Conservation (phyloP, 2,797 vertebrate species). For the Delichon dasypus region DNA sequence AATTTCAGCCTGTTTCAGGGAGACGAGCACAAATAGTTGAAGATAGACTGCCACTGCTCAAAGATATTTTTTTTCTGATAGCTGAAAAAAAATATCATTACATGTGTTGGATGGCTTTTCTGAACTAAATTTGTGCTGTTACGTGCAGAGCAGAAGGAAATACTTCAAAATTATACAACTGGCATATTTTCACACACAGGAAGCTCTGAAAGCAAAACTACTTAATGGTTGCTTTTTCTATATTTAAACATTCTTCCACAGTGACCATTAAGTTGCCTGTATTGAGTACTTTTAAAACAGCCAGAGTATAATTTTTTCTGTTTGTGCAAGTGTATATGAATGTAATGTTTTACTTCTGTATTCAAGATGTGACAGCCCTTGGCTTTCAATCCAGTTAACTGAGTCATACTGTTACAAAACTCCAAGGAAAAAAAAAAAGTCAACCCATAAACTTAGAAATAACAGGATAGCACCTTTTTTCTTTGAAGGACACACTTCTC, state of each 20-base stretch:
- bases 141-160: background rate
- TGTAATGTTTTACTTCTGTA: slow-evolving; percentile 3
- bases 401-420: slow-evolving; percentile 80
- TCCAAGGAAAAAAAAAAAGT: slow-evolving; percentile 59
- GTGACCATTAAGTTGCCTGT: background rate
- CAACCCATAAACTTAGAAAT: slow-evolving; percentile 78
- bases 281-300: background rate
- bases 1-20: background rate
- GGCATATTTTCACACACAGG: background rate
- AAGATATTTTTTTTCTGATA: background rate
- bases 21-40: background rate
- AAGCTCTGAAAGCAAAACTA: background rate
- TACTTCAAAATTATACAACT: background rate
- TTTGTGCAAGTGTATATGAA: background rate
- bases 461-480: slow-evolving; percentile 57
- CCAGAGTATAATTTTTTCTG: background rate
- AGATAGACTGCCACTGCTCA: background rate
- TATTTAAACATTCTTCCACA: background rate
- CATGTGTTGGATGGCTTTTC: background rate
- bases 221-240: background rate
- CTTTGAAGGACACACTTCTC: slow-evolving; percentile 76
- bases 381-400: slow-evolving; percentile 77
- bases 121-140: slow-evolving; percentile 7
- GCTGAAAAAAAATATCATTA: background rate
- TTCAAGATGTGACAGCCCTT: background rate